Evolutionary conservation across 1,140 invertebrate genomes (phyloP).

Genomic region (Sitobion miscanthi): DNA sequence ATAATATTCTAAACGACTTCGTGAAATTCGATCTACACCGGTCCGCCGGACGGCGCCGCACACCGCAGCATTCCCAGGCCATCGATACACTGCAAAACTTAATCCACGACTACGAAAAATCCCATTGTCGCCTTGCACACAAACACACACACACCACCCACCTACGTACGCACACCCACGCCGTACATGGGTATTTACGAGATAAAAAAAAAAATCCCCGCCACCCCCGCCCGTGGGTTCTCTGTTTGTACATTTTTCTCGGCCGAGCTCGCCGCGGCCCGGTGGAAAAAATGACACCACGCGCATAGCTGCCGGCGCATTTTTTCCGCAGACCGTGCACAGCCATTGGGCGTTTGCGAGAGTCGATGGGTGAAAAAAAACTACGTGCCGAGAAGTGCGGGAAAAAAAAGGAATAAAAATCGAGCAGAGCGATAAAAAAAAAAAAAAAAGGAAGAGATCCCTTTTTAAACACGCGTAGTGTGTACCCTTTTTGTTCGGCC

Average conservation of each 20-base stretch:
- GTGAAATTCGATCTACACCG: not conserved
- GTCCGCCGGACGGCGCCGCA: not conserved
- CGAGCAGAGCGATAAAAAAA: not conserved
- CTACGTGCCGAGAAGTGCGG: not conserved
- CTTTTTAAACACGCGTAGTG: slow-evolving; percentile 17
- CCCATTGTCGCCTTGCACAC: slow-evolving; percentile 33
- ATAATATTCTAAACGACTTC: not conserved
- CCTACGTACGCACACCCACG: not conserved
- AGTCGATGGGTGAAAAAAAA: slow-evolving; percentile 18
- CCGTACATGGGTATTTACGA: not conserved
- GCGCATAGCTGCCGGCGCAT: slow-evolving; percentile 52
- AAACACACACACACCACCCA: not conserved
- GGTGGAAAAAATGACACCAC: slow-evolving; percentile 20
- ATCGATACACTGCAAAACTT: slow-evolving; percentile 43
- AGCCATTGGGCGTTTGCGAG: slow-evolving; percentile 37
- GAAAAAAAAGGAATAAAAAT: not conserved
- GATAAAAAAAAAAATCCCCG: not conserved
- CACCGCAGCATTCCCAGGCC: not conserved
- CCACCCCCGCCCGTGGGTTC: not conserved
- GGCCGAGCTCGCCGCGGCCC: not conserved
- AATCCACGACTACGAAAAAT: slow-evolving; percentile 52
- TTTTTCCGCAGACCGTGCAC: slow-evolving; percentile 27
- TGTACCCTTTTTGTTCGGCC: slow-evolving; percentile 43
- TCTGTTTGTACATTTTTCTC: slow-evolving; percentile 40
- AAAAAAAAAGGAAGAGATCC: slow-evolving; percentile 20